Evolutionary conservation across 2,113 vertebrate genomes (phyloP).

Genomic region (Lasiurus borealis): DNA sequence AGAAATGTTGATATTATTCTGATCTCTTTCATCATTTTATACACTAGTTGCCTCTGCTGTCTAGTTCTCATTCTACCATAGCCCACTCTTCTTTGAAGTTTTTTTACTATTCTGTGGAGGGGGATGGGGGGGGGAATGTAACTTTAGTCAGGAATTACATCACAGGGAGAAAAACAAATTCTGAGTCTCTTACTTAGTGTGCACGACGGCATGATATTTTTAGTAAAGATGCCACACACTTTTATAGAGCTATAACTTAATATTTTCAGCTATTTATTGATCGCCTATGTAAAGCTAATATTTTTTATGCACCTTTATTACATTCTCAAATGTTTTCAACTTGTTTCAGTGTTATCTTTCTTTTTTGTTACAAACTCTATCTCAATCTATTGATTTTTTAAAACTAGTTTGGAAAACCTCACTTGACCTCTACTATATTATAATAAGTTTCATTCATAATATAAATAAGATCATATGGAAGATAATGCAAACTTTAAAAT

Average conservation of each 20-base stretch:
- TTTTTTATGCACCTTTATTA: background rate
- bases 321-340: constrained; percentile 29
- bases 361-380: background rate
- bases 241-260: background rate
- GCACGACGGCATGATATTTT: background rate
- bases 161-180: background rate
- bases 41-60: background rate
- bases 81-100: constrained; percentile 46
- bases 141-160: constrained; percentile 31
- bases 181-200: background rate
- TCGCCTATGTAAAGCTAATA: background rate
- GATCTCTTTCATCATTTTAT: constrained; percentile 44
- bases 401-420: constrained; percentile 18
- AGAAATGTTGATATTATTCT: constrained; percentile 25
- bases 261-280: constrained; percentile 40
- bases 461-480: background rate
- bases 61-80: constrained; percentile 45
- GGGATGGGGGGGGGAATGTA: background rate
- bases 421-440: background rate
- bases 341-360: constrained; percentile 1
- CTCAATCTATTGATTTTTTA: background rate
- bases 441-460: constrained; percentile 3
- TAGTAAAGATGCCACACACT: background rate
- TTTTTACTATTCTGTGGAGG: background rate
- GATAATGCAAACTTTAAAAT: background rate